Conservation (phyloP, 53 echinoderm and acorn worm genomes). For the Zoroaster sp. region DNA sequence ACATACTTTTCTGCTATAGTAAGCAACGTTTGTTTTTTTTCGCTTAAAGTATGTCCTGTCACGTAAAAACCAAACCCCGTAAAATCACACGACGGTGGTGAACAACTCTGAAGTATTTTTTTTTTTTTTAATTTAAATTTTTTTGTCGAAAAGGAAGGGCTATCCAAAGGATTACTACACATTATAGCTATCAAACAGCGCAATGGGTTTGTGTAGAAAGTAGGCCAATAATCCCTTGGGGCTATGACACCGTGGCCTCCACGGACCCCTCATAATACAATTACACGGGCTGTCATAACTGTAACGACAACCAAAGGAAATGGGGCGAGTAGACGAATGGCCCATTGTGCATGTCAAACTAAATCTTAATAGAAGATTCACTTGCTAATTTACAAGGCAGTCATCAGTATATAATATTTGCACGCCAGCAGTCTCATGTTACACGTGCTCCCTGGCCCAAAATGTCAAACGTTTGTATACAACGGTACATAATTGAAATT, state of each 20-base stretch:
- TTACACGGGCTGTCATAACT: neutral
- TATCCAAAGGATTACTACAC: neutral
- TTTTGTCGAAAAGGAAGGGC: no score
- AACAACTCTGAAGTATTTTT: no score
- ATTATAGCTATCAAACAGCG: neutral
- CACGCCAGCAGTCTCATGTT: neutral
- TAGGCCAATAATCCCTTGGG: neutral
- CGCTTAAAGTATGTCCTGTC: no score
- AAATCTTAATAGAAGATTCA: neutral
- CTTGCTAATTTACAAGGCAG: neutral
- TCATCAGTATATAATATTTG: neutral
- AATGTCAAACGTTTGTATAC: neutral
- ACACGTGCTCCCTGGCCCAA: no score
- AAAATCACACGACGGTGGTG: no score
- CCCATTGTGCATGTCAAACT: neutral
- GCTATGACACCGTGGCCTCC: neutral
- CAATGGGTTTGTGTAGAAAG: neutral
- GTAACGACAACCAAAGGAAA: neutral
- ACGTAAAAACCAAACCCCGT: no score
- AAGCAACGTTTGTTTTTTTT: no score
- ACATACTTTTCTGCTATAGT: no score
- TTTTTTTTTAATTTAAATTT: no score
- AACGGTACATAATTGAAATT: neutral
- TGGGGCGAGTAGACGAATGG: neutral
- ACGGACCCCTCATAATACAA: neutral